These are phyloP conservation scores for Drosophila lacteicornis DNA, from an alignment of 1,140 invertebrate genomes.

Conservation along the genomic window DNA sequence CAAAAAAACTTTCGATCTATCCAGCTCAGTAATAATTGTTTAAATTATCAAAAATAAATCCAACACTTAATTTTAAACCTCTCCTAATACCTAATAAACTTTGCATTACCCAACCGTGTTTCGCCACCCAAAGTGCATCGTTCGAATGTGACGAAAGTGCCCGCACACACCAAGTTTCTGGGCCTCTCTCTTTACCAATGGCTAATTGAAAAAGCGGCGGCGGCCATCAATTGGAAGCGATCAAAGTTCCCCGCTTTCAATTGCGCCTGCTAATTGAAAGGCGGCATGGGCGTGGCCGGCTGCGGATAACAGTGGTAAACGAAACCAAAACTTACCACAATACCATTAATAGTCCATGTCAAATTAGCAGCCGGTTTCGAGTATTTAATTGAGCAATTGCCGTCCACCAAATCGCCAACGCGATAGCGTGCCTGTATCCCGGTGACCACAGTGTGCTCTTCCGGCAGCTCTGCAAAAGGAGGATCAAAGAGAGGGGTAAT, in stretches of 20 bases:
- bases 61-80: background rate
- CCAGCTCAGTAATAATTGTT: background rate
- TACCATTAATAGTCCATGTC: conserved; percentile 93
- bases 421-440: conserved; percentile 90
- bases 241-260: conserved; percentile 25
- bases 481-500: conserved; percentile 15
- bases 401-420: conserved; percentile 89
- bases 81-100: conserved; percentile 2
- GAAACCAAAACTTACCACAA: conserved; percentile 87
- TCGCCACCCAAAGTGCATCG: conserved; percentile 11
- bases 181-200: conserved; percentile 11
- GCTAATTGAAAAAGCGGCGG: conserved; percentile 75
- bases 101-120: background rate
- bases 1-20: no score
- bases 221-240: conserved; percentile 70
- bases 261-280: conserved; percentile 52
- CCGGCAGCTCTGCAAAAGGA: conserved; percentile 88
- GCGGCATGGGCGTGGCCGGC: conserved; percentile 24
- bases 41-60: background rate
- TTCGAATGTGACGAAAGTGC: conserved; percentile 21
- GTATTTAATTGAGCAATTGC: conserved; percentile 90
- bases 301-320: conserved; percentile 38
- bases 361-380: conserved; percentile 93
- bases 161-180: conserved; percentile 18
- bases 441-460: conserved; percentile 88